Evolutionary conservation across 1,140 invertebrate genomes (phyloP).

Genomic region (Zaprionus capensis): DNA sequence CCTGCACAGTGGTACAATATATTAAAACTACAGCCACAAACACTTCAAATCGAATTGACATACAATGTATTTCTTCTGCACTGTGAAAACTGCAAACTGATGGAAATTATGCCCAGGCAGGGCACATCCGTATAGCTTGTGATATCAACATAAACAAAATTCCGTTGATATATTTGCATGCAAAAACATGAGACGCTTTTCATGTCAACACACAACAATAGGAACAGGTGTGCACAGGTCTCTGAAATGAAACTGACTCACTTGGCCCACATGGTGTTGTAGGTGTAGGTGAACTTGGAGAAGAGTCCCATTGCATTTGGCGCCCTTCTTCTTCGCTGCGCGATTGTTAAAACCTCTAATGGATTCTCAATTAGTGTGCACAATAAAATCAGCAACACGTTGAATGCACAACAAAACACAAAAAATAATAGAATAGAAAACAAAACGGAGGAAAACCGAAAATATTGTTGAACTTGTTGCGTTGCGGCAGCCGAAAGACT

Average conservation of each 20-base stretch:
- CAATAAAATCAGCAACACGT: background rate
- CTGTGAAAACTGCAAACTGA: background rate
- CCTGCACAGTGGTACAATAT: background rate
- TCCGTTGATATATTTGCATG: constrained; percentile 5
- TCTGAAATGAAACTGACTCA: constrained; percentile 38
- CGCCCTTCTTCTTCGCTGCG: background rate
- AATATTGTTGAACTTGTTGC: constrained; percentile 1
- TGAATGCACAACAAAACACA: too few species aligned
- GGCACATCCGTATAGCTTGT: background rate
- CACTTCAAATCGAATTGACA: too few species aligned
- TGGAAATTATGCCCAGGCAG: background rate
- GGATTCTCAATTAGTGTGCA: constrained; percentile 66
- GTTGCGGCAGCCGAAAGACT: constrained; percentile 39
- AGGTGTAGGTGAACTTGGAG: constrained; percentile 72
- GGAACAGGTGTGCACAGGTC: background rate
- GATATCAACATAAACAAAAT: constrained; percentile 6
- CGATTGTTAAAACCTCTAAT: constrained; percentile 51
- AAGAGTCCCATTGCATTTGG: constrained; percentile 63
- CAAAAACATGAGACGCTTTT: background rate
- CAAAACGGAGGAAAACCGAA: background rate
- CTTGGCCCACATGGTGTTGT: constrained; percentile 69
- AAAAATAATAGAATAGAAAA: constrained; percentile 2
- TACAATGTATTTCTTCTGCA: too few species aligned
- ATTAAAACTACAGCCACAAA: background rate
- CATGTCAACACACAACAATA: background rate